Evolutionary conservation across 2,888 invertebrate genomes (phyloP), one percentile per base, ranked within the genome.

Genomic region (Phengaris alcon): DNA sequence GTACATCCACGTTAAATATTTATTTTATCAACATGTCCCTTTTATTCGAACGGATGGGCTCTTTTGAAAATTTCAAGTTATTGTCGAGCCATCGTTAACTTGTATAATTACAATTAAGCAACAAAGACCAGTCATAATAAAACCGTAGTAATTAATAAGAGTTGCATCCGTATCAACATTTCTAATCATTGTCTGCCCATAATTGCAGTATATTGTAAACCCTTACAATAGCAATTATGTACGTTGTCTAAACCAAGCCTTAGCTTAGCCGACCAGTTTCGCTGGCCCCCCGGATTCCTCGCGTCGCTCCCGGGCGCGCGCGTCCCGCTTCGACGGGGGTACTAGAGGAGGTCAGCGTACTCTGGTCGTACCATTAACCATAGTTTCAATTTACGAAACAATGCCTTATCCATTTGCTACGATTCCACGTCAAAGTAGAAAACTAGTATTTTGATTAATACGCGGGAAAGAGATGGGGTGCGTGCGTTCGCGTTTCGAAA

Each of bases 321-420:
- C 35, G 35, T 35, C 35, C 75, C 77, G 74, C 75, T 76, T 76
- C 75, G 76, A 73, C 76, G 76, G 77, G 78, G 77, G 81, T 77
- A 80, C 81, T 79, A 80, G 82, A 81, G 86, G 79, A 79, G 90
- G 76, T 85, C 91, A 83, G 76, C 81, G 78, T 82, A 85, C 70
- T 80, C 80, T 84, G 87, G 91, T 78, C 84, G 84, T 83, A 83
- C 87, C 82, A 82, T 84, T 84, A 88, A 87, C 89, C 87, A 89
- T 90, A 89, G 90, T 92, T 93, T 92, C 93, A 93, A 93, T 93
- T 93, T 93, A 88, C 88, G 86, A 90, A 90, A 93, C 93, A 93
- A 93, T 92, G 86, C 91, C 92, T 91, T 93, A 93, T 92, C 93
- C 93, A 93, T 92, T 92, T 90, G 89, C 92, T 88, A 87, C 88